Conservation (phyloP, 92 coral and sea anemone genomes). For the Scolanthus callimorphus region DNA sequence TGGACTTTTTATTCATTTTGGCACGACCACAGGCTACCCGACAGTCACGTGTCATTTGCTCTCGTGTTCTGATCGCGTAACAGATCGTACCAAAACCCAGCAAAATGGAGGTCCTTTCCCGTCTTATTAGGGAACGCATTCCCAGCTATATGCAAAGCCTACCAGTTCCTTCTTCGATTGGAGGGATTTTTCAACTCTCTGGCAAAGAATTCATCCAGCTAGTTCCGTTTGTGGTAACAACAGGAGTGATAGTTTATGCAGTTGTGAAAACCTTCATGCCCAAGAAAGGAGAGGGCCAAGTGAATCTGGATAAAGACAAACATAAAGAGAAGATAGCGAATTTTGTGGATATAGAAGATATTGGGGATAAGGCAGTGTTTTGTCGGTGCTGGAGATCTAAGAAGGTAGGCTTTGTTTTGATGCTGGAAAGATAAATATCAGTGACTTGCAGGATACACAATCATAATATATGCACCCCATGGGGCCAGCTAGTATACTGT, state of each 20-base stretch:
- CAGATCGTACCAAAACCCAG: too few species aligned
- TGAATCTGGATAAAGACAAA: conserved; percentile 67
- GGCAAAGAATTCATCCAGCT: conserved; percentile 67
- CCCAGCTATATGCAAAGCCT: conserved; percentile 61
- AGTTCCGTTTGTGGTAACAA: conserved; percentile 72
- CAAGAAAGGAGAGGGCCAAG: conserved; percentile 41
- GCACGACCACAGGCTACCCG: too few species aligned
- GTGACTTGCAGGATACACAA: too few species aligned
- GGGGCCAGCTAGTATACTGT: too few species aligned
- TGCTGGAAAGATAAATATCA: too few species aligned
- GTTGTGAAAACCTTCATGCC: conserved; percentile 59
- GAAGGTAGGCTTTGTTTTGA: too few species aligned
- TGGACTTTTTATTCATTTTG: too few species aligned
- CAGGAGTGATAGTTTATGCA: conserved; percentile 72
- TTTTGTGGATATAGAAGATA: conserved; percentile 71
- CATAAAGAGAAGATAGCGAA: conserved; percentile 80
- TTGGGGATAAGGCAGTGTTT: conserved; percentile 80
- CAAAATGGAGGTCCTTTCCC: conserved; percentile 60
- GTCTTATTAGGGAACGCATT: conserved; percentile 53
- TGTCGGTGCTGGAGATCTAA: conserved; percentile 98
- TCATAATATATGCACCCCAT: too few species aligned
- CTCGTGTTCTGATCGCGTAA: too few species aligned
- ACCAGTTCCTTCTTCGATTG: conserved; percentile 53
- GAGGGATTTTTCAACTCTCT: conserved; percentile 56
- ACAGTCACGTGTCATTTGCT: too few species aligned